Conservation (phyloP, 2,888 invertebrate genomes). For the Nezara viridula region DNA sequence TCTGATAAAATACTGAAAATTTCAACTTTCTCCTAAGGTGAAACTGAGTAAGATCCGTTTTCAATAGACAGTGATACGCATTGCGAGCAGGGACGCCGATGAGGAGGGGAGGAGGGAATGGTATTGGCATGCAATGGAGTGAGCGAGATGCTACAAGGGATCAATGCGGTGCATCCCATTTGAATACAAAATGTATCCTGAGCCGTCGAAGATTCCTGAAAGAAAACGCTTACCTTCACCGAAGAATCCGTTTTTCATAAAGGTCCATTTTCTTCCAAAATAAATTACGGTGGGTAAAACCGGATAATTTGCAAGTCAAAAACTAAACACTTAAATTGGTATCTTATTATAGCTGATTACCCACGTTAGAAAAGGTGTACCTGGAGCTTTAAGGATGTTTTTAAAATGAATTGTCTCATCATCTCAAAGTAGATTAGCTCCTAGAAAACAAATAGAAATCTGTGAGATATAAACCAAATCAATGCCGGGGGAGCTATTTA, state of each 20-base stretch:
- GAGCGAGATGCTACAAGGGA: neutral
- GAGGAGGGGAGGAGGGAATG: neutral
- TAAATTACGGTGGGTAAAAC: too few species aligned
- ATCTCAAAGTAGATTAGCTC: too few species aligned
- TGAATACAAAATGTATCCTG: neutral
- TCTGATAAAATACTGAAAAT: neutral
- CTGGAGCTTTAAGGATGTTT: too few species aligned
- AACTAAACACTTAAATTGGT: too few species aligned
- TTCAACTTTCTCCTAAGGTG: neutral
- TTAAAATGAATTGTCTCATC: too few species aligned
- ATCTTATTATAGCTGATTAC: too few species aligned
- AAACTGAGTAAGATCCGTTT: neutral
- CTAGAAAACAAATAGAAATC: too few species aligned
- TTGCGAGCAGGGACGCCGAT: neutral
- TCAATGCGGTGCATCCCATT: slow-evolving; percentile 16
- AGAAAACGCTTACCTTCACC: neutral
- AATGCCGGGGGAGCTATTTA: too few species aligned
- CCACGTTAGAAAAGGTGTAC: too few species aligned
- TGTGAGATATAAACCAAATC: too few species aligned
- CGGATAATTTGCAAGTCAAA: too few species aligned
- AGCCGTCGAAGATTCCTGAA: neutral
- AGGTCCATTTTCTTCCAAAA: too few species aligned
- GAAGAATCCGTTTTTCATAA: neutral
- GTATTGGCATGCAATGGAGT: neutral
- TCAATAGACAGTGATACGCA: neutral